phyloP scores from a whole-genome alignment of 2,888 invertebrate genomes.

The Nudaria mundana region DNA sequence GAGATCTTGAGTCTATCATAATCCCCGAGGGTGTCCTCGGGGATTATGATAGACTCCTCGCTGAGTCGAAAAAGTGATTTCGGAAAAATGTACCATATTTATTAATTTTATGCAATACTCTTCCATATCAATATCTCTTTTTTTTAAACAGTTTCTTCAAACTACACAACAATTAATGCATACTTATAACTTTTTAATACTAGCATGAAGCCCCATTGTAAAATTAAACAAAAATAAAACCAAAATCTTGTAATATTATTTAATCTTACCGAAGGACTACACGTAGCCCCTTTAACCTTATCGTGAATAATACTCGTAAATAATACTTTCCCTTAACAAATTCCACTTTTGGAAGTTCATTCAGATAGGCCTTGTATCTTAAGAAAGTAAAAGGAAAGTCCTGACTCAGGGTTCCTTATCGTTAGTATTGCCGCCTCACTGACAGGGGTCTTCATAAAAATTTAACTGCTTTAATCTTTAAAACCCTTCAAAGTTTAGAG shows the following conservation, averaged over 20 bases:
- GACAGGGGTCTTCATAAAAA: conserved; percentile 69
- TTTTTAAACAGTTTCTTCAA: no score
- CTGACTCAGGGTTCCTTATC: conserved; percentile 53
- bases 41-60: no score
- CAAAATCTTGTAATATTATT: conserved; percentile 23
- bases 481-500: conserved; percentile 61
- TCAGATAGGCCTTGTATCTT: conserved; percentile 36
- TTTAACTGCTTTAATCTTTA: conserved; percentile 72
- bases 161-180: no score
- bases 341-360: conserved; percentile 35
- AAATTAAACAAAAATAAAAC: neutral
- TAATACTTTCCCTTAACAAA: conserved; percentile 39
- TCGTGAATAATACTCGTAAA: conserved; percentile 35
- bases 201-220: no score
- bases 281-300: conserved; percentile 31
- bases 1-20: no score
- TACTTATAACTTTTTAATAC: no score
- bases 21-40: no score
- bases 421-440: conserved; percentile 50
- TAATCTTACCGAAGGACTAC: conserved; percentile 23
- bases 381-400: conserved; percentile 41
- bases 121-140: no score
- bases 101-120: no score
- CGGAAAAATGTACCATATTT: no score
- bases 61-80: no score